A percentile compares a stretch with the other conserved stretches of the same genome.
Conservation (phyloP, 2,797 vertebrate species). For the Mallotus villosus region DNA sequence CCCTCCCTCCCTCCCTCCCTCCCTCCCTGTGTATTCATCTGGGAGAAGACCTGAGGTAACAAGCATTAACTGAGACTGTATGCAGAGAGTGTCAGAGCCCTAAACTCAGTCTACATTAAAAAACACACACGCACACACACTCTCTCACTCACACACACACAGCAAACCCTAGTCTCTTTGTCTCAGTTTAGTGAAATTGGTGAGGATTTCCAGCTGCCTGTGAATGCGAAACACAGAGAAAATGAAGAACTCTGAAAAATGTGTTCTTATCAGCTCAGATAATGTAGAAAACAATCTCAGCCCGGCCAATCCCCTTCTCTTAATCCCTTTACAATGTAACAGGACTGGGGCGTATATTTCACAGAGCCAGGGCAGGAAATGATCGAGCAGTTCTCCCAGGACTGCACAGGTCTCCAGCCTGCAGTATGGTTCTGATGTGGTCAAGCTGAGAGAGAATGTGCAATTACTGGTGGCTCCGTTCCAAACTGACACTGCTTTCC, state of each 20-base stretch:
- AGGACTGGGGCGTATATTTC: conserved; percentile 42
- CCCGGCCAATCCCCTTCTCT: conserved; percentile 21
- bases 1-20: not conserved
- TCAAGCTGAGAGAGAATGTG: no score
- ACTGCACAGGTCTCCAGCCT: conserved; percentile 3
- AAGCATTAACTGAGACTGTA: conserved; percentile 31
- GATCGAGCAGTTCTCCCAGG: conserved; percentile 18
- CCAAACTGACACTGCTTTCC: no score
- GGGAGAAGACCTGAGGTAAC: conserved; percentile 19
- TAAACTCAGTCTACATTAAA: conserved; percentile 24
- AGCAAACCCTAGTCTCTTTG: no score
- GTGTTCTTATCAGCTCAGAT: conserved; percentile 43
- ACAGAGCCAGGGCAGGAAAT: conserved; percentile 24
- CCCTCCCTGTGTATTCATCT: conserved; percentile 7
- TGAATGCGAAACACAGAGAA: conserved; percentile 45
- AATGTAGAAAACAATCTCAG: conserved; percentile 57
- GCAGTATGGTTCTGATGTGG: no score
- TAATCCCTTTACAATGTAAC: conserved; percentile 55
- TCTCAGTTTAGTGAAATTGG: no score
- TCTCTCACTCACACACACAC: no score
- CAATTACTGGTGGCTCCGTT: no score
- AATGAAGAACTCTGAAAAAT: conserved; percentile 50
- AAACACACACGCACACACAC: not conserved
- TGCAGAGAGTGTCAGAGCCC: conserved; percentile 13
- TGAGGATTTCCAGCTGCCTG: conserved; percentile 14